Evolutionary conservation across 2,888 invertebrate genomes (phyloP).

Genomic region (Athalia cordata): DNA sequence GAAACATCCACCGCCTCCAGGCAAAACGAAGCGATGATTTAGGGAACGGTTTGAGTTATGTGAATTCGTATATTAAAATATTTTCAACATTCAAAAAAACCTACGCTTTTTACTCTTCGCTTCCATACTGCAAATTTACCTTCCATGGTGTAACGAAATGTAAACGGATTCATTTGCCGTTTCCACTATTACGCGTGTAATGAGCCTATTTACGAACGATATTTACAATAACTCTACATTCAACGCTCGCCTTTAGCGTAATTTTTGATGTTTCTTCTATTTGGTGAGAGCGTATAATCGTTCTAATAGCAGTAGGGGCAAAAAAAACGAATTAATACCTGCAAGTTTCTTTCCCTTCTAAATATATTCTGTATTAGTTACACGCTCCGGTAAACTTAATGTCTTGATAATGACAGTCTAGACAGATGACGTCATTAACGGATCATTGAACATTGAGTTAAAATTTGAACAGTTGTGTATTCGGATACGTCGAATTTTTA

Average conservation of each 20-base stretch:
- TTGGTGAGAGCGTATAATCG: too few relatives aligned
- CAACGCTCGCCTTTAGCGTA: too few relatives aligned
- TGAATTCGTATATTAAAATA: conserved; percentile 65
- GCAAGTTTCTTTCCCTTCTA: not conserved
- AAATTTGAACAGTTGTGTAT: too few relatives aligned
- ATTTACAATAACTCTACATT: too few relatives aligned
- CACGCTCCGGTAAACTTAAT: conserved; percentile 25
- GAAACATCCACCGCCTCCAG: conserved; percentile 78
- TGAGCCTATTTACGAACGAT: too few relatives aligned
- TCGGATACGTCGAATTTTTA: conserved; percentile 6
- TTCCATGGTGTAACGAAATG: too few relatives aligned
- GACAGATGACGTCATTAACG: conserved; percentile 34
- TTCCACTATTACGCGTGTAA: too few relatives aligned
- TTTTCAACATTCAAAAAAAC: conserved; percentile 65
- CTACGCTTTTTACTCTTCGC: not conserved
- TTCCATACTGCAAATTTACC: not conserved
- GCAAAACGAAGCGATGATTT: conserved; percentile 69
- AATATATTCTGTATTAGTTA: conserved; percentile 7
- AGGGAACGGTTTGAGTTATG: conserved; percentile 71
- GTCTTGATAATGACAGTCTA: conserved; percentile 22
- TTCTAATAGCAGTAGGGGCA: too few relatives aligned
- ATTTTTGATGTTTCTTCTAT: too few relatives aligned
- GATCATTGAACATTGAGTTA: conserved; percentile 25
- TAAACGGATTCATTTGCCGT: too few relatives aligned
- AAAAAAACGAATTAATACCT: conserved; percentile 15